phyloP scores from a whole-genome alignment of 2,797 vertebrate genomes.

The Sebastes steindachneri region DNA sequence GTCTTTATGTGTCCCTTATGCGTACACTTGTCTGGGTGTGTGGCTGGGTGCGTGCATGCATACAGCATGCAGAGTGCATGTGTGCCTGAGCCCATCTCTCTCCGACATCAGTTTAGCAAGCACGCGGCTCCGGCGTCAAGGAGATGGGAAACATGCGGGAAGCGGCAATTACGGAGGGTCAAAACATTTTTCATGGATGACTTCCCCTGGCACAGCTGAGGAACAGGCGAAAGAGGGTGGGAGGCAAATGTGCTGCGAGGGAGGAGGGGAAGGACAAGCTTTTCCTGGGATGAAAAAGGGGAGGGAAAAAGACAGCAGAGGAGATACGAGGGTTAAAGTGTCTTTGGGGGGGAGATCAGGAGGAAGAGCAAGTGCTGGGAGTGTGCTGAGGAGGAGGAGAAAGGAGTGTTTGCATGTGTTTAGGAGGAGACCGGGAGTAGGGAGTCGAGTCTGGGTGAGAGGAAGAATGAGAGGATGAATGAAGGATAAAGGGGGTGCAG shows the following conservation, averaged over 20 bases:
- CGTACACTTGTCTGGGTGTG: neutral
- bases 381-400: neutral
- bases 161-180: constrained; percentile 76
- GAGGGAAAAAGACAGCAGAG: constrained; percentile 17
- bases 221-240: constrained; percentile 38
- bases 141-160: constrained; percentile 63
- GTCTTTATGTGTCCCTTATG: neutral
- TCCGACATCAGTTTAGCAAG: constrained; percentile 41
- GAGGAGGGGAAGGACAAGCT: constrained; percentile 16
- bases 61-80: neutral
- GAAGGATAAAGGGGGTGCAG: neutral
- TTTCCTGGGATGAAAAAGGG: constrained; percentile 11
- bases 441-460: neutral
- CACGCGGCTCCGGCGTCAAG: constrained; percentile 30
- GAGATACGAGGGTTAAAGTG: constrained; percentile 28
- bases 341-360: constrained; percentile 23
- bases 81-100: constrained; percentile 31
- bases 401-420: neutral
- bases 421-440: neutral
- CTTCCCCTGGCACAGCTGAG: constrained; percentile 66
- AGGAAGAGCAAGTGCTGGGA: neutral
- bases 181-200: constrained; percentile 81
- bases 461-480: neutral
- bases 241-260: constrained; percentile 32
- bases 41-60: constrained; percentile 2